Evolutionary conservation across 92 coral and sea anemone species (phyloP), one percentile per base, ranked within the genome.

Genomic region (Montipora capitata): DNA sequence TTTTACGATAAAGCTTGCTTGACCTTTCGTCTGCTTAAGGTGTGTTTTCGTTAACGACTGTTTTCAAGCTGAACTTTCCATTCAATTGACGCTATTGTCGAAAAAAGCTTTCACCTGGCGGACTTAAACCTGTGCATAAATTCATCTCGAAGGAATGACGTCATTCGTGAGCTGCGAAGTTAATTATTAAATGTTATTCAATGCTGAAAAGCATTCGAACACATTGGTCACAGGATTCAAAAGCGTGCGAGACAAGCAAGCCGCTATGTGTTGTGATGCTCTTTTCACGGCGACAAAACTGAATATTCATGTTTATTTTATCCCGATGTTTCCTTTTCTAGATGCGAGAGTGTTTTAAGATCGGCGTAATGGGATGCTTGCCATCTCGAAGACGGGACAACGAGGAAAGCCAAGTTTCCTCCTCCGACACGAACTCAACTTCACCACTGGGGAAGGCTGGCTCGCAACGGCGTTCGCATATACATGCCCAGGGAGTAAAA

Each of bases 331-430:
- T 87, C 64, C 74, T 38, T 27, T 27, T 74, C 61, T 95, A 95
- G 98, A 93, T 95, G 98, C 82, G 85, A 74, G 98, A 95, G 92
- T 91, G 96, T 82, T 89, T 95, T 73, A 95, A 95, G 79, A 10
- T 76, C 16, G 58, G 88, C 41, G 94, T 96, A 56, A 98, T 98
- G 99, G 99, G 99, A 45, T 98, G 99, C 81, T 41, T 98, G 40
- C 98, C 99, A 51, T 98, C 99, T 18, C 92, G 96, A 64, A 87
- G 90, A 68, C 89, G 93, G 39, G 77, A 90, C 43, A 42, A 4
- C 35, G 84, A 89, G 8, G 88, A 82, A 40, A 89, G 61, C 38
- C 72, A 67, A 27, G 72, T 8, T 10, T 87, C 96, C 0, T 81
- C 86, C 10, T 86, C 85, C 10, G 96, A 91, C 17, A 48, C 61